Conservation (phyloP, 35 echinoderm and acorn worm genomes). For the Diadema setosum region DNA sequence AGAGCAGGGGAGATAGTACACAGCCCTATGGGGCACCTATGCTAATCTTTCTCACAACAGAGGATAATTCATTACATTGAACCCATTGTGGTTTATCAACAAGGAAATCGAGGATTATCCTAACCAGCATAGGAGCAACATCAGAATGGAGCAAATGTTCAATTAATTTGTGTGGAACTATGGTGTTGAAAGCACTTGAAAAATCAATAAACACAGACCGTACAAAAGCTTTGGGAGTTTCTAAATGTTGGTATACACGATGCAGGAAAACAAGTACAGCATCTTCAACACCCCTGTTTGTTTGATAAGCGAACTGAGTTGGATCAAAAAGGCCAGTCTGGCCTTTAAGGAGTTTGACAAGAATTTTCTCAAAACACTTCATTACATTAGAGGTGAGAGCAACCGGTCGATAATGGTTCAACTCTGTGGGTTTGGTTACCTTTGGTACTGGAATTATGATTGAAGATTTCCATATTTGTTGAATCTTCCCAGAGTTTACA, state of each 20-base stretch:
- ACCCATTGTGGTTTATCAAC: background rate
- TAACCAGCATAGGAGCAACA: background rate
- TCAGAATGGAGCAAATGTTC: background rate
- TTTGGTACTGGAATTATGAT: conserved; percentile 21
- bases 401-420: conserved; percentile 25
- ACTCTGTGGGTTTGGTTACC: background rate
- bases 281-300: no score
- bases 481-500: background rate
- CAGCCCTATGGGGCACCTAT: no score
- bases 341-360: background rate
- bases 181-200: conserved; percentile 1
- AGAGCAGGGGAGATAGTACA: no score
- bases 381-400: background rate
- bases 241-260: background rate
- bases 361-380: background rate
- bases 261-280: background rate
- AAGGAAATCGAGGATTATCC: background rate
- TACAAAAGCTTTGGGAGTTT: background rate
- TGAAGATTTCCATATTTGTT: conserved; percentile 3
- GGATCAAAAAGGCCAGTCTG: background rate
- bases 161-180: background rate
- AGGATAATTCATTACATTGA: no score
- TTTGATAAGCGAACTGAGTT: no score
- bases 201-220: conserved; percentile 7
- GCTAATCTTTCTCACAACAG: no score